These are phyloP conservation scores for human (Homo sapiens) DNA, from an alignment of 2,113 vertebrate species.

Conservation along the genomic window DNA sequence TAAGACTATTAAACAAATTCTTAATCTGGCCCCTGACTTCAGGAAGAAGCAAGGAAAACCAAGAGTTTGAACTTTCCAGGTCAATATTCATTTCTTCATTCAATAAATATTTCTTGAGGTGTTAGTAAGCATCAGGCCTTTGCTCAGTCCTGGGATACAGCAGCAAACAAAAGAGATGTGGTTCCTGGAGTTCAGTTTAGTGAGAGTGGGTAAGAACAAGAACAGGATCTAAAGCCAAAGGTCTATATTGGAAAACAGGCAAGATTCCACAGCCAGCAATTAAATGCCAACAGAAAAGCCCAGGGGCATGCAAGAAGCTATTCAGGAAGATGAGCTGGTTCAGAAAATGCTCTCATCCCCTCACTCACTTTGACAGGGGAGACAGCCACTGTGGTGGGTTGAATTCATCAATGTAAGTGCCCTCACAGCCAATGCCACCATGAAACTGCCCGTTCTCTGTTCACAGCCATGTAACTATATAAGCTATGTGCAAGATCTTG, in stretches of 20 bases:
- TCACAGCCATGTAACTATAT: not conserved
- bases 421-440: not conserved
- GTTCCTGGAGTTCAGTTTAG: not conserved
- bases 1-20: not conserved
- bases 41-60: not conserved
- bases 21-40: not conserved
- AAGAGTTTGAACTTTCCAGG: slow-evolving; percentile 30
- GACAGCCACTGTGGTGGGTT: not conserved
- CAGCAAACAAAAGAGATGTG: slow-evolving; percentile 5
- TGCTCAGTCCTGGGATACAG: slow-evolving; percentile 28
- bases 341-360: not conserved
- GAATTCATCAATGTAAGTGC: not conserved
- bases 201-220: not conserved
- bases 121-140: not conserved
- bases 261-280: not conserved
- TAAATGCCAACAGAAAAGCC: not conserved
- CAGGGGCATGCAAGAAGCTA: not conserved
- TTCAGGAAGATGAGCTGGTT: not conserved
- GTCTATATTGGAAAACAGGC: not conserved
- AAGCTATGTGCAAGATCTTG: not conserved
- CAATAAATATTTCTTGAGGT: slow-evolving; percentile 38
- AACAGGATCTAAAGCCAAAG: not conserved
- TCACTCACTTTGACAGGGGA: not conserved
- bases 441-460: slow-evolving; percentile 2
- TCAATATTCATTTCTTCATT: slow-evolving; percentile 34